Evolutionary conservation across 1,140 invertebrate species (phyloP).

Genomic region (Lepidurus apus): DNA sequence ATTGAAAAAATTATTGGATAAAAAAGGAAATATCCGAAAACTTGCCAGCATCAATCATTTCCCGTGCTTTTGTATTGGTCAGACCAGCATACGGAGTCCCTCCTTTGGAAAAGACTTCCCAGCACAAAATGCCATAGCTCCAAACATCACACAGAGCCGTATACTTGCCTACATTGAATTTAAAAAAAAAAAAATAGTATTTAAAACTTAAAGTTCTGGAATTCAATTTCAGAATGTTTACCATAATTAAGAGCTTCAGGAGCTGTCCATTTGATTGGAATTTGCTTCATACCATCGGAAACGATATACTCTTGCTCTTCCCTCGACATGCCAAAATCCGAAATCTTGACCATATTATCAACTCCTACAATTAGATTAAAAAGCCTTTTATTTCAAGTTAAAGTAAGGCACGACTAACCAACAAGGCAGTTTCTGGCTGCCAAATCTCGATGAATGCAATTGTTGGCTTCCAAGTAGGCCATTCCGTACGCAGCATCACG

Average conservation of each 20-base stretch:
- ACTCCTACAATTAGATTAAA: conserved; percentile 49
- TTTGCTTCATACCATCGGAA: conserved; percentile 96
- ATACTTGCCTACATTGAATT: conserved; percentile 68
- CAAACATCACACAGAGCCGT: conserved; percentile 97
- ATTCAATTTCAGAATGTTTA: conserved; percentile 44
- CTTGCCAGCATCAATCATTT: conserved; percentile 85
- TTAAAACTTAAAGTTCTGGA: not conserved
- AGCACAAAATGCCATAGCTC: conserved; percentile 93
- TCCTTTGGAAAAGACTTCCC: conserved; percentile 94
- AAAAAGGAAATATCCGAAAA: not conserved
- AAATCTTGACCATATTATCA: conserved; percentile 88
- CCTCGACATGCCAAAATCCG: conserved; percentile 95
- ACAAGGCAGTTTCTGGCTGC: conserved; percentile 92
- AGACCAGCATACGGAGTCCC: conserved; percentile 90
- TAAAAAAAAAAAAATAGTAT: conserved; percentile 31
- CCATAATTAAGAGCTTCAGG: conserved; percentile 94
- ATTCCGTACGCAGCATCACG: conserved; percentile 89
- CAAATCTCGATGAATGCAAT: conserved; percentile 93
- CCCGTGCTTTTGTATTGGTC: conserved; percentile 82
- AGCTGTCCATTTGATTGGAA: conserved; percentile 96
- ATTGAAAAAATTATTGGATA: too few relatives aligned
- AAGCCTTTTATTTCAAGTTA: conserved; percentile 22
- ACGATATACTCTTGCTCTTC: conserved; percentile 97
- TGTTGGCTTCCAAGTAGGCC: conserved; percentile 91
- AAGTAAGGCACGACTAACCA: conserved; percentile 48